phyloP scores from a whole-genome alignment of 2,797 vertebrate species.

The Phoebastria nigripes region DNA sequence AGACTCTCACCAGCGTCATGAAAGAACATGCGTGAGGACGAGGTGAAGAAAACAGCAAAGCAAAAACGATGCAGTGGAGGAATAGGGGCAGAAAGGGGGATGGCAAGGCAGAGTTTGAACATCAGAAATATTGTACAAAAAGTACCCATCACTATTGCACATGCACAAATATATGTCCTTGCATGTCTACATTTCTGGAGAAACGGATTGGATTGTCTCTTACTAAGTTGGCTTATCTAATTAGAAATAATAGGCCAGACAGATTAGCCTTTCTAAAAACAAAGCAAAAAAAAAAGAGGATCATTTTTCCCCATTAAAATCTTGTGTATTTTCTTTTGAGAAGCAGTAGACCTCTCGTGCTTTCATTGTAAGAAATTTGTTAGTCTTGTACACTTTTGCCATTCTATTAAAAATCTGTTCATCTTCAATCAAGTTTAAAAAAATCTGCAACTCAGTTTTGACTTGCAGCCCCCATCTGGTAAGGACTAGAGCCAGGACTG shows the following conservation, averaged over 20 bases:
- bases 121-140: background rate
- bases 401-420: background rate
- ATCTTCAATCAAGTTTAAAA: background rate
- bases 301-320: constrained; percentile 35
- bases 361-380: background rate
- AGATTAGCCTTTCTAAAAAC: background rate
- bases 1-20: rapidly evolving
- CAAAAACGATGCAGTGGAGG: background rate
- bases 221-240: background rate
- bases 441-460: background rate
- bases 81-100: background rate
- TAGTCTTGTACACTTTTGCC: background rate
- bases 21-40: background rate
- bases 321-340: background rate
- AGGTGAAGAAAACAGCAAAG: background rate
- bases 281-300: background rate
- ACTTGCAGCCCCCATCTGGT: background rate
- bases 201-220: background rate
- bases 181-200: background rate
- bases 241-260: constrained; percentile 3
- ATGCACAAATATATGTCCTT: too few relatives aligned
- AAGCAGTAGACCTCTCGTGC: background rate
- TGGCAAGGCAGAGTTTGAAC: background rate
- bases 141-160: background rate
- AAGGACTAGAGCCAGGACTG: background rate